These are phyloP conservation scores for Sycobia sp. DNA, from an alignment of 1,140 invertebrate species.

Conservation along the genomic window DNA sequence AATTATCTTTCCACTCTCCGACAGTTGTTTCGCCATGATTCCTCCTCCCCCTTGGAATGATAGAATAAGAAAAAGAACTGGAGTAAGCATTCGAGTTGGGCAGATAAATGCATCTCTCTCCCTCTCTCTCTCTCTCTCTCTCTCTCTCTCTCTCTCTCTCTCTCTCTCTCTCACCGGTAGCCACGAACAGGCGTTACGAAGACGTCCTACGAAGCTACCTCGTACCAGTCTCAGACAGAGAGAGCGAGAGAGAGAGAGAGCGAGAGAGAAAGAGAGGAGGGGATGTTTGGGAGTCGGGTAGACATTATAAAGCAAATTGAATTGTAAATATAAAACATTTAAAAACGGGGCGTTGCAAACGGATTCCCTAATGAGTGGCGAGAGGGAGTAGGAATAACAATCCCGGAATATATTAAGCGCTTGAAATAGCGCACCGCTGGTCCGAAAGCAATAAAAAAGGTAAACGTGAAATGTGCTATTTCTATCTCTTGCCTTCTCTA, in stretches of 20 bases:
- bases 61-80: no score
- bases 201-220: no score
- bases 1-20: conserved; percentile 34
- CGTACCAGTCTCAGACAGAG: no score
- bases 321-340: conserved; percentile 56
- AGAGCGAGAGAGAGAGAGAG: no score
- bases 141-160: background rate
- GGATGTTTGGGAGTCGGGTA: conserved; percentile 17
- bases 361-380: conserved; percentile 48
- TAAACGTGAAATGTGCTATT: conserved; percentile 10
- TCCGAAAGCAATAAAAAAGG: conserved; percentile 18
- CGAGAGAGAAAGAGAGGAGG: no score
- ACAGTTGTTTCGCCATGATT: conserved; percentile 5
- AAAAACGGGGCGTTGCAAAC: conserved; percentile 49
- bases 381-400: conserved; percentile 49
- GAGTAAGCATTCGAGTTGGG: no score
- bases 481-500: background rate
- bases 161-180: background rate
- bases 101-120: conserved; percentile 1
- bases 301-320: conserved; percentile 50
- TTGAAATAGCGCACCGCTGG: conserved; percentile 44
- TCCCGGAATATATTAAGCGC: conserved; percentile 52
- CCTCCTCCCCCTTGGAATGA: background rate
- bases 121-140: conserved; percentile 13
- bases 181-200: no score